phyloP scores from a whole-genome alignment of 2,113 vertebrate species.

The Sturnira hondurensis region DNA sequence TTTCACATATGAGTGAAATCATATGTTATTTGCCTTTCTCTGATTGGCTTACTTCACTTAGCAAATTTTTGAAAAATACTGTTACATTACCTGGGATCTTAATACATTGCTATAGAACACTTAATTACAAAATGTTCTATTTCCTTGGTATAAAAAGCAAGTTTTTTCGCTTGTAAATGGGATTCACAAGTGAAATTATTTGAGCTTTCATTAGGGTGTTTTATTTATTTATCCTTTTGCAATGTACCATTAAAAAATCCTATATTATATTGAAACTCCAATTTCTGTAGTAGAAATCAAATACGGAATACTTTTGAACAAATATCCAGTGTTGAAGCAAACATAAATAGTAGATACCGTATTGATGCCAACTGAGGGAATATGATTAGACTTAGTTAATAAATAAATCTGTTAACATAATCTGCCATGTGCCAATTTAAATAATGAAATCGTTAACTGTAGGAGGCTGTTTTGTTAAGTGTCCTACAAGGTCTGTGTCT shows the following conservation, averaged over 20 bases:
- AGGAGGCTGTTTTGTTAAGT: slow-evolving; percentile 72
- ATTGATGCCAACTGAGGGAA: slow-evolving; percentile 59
- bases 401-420: slow-evolving; percentile 78
- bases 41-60: too few relatives aligned
- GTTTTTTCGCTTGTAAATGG: background rate
- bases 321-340: slow-evolving; percentile 49
- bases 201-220: background rate
- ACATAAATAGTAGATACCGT: slow-evolving; percentile 37
- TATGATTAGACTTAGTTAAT: slow-evolving; percentile 65
- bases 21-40: too few relatives aligned
- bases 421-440: slow-evolving; percentile 71
- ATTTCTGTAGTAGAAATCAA: slow-evolving; percentile 30
- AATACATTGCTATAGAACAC: slow-evolving; percentile 2
- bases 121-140: slow-evolving; percentile 25
- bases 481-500: slow-evolving; percentile 46
- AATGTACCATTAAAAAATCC: background rate
- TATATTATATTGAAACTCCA: slow-evolving; percentile 6
- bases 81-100: slow-evolving; percentile 1
- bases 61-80: slow-evolving; percentile 19
- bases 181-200: background rate
- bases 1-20: too few relatives aligned
- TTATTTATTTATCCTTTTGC: slow-evolving; percentile 4
- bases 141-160: slow-evolving; percentile 28
- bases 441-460: slow-evolving; percentile 64
- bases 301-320: slow-evolving; percentile 49